phyloP scores from a whole-genome alignment of 2,797 vertebrate genomes.

The Pantherophis vulpinus region DNA sequence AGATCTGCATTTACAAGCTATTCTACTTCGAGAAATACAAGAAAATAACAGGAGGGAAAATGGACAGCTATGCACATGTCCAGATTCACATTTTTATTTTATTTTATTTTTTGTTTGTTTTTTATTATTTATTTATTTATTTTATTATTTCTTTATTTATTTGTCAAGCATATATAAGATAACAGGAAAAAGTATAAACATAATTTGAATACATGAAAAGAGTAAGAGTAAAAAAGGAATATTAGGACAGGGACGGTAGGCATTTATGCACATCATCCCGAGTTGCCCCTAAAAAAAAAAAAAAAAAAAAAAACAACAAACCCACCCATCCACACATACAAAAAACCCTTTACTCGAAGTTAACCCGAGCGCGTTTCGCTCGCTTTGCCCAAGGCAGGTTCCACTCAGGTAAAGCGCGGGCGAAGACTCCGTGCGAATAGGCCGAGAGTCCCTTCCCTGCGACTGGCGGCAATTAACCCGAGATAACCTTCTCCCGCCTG shows the following conservation, averaged over 20 bases:
- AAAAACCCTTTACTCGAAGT: not conserved
- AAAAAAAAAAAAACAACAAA: not conserved
- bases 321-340: not conserved
- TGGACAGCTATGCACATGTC: too few relatives aligned
- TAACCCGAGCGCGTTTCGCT: not conserved
- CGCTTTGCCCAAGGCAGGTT: not conserved
- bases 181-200: too few relatives aligned
- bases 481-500: not conserved
- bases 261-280: not conserved
- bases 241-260: too few relatives aligned
- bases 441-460: not conserved
- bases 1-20: too few relatives aligned
- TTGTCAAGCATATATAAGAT: too few relatives aligned
- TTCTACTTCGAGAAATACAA: too few relatives aligned
- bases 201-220: too few relatives aligned
- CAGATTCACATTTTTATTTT: not conserved
- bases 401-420: not conserved
- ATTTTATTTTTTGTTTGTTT: too few relatives aligned
- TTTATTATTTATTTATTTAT: too few relatives aligned
- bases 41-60: too few relatives aligned
- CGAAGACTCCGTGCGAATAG: not conserved
- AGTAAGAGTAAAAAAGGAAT: too few relatives aligned
- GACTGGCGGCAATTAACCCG: not conserved
- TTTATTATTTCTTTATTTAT: too few relatives aligned
- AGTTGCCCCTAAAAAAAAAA: not conserved